Conservation (phyloP, 30 jellyfish, hydroid and myxozoan species). For the Cassiopea xamachana region DNA sequence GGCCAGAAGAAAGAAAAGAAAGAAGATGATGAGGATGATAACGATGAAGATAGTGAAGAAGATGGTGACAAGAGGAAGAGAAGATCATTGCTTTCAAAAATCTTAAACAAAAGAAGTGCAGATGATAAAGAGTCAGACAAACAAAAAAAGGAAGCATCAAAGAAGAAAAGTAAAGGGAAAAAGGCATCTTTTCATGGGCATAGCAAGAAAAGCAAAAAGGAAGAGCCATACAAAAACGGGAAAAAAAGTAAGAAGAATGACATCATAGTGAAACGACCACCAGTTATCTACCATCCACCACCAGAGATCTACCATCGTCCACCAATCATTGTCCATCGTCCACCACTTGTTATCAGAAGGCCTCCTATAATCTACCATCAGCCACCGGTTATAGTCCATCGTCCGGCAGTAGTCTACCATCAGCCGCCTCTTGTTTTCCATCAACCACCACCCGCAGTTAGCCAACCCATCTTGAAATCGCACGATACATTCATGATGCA, state of each 20-base stretch:
- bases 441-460: constrained; percentile 99
- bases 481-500: constrained; percentile 99
- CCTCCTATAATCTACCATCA: constrained; percentile 99
- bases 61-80: constrained; percentile 38
- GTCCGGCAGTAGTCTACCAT: constrained; percentile 99
- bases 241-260: constrained; percentile 94
- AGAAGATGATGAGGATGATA: constrained; percentile 32
- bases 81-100: constrained; percentile 56
- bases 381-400: constrained; percentile 99
- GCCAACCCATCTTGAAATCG: constrained; percentile 98
- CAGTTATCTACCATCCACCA: constrained; percentile 99
- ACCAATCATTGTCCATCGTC: constrained; percentile 98
- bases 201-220: constrained; percentile 55
- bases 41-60: constrained; percentile 22
- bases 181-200: constrained; percentile 47
- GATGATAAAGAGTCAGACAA: constrained; percentile 19
- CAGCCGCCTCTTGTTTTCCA: constrained; percentile 99
- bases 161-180: constrained; percentile 58
- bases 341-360: constrained; percentile 97
- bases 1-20: background rate
- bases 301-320: constrained; percentile 99
- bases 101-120: constrained; percentile 67
- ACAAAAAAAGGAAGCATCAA: constrained; percentile 24
- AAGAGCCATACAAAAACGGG: constrained; percentile 64
- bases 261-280: constrained; percentile 97